Conservation (phyloP, 2,113 vertebrate genomes). For the Hassar affinis region DNA sequence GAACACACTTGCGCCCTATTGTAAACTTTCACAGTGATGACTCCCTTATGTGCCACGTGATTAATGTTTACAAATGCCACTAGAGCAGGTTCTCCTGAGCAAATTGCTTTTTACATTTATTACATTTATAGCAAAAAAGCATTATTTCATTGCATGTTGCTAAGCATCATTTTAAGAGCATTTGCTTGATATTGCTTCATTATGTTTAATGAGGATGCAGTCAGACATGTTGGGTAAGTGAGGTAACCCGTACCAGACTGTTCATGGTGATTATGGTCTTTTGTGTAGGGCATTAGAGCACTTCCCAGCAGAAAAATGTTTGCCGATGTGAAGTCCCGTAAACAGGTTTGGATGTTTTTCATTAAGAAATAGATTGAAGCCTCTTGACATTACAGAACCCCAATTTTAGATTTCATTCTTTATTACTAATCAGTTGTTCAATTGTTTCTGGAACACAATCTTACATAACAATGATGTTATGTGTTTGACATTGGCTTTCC, state of each 20-base stretch:
- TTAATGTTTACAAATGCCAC: constrained; percentile 44
- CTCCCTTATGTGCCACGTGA: constrained; percentile 48
- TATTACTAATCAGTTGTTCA: background rate
- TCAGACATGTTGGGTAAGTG: background rate
- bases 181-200: constrained; percentile 29
- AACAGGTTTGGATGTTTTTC: background rate
- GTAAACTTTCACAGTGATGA: constrained; percentile 54
- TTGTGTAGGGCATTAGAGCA: background rate
- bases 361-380: background rate
- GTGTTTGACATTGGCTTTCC: constrained; percentile 15
- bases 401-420: background rate
- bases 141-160: constrained; percentile 31
- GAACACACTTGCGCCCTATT: constrained; percentile 35
- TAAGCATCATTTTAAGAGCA: constrained; percentile 26
- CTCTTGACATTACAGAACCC: background rate
- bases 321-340: background rate
- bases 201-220: constrained; percentile 36
- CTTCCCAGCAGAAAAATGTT: background rate
- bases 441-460: background rate
- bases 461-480: constrained; percentile 5
- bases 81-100: constrained; percentile 27
- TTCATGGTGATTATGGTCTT: background rate
- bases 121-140: constrained; percentile 41
- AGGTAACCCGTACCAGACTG: background rate
- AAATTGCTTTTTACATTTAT: constrained; percentile 34